A percentile compares a stretch with the other conserved stretches of the same genome.
These are phyloP conservation scores for Pharmacophagus antenor DNA, from an alignment of 2,888 invertebrate species.

Conservation along the genomic window DNA sequence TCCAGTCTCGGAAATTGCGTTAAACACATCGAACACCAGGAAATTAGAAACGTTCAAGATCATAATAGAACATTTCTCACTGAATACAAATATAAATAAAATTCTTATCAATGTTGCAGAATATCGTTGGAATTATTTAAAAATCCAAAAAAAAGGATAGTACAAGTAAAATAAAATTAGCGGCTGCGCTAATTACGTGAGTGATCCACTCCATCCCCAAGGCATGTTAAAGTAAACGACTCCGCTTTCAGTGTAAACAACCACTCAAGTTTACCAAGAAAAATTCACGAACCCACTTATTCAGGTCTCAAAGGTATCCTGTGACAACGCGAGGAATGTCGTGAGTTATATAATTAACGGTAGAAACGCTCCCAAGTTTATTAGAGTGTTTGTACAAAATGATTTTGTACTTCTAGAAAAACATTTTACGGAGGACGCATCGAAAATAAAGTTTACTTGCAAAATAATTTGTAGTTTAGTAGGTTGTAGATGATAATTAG, in stretches of 20 bases:
- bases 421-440: too few species aligned
- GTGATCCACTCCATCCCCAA: constrained; percentile 47
- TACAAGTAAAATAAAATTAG: constrained; percentile 33
- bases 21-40: constrained; percentile 78
- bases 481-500: too few species aligned
- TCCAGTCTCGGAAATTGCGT: constrained; percentile 76
- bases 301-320: constrained; percentile 66
- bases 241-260: constrained; percentile 75
- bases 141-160: constrained; percentile 22
- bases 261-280: constrained; percentile 71
- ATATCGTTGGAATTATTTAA: not conserved
- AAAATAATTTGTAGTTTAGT: not conserved
- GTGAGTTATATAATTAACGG: constrained; percentile 23
- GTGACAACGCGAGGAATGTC: constrained; percentile 45
- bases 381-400: not conserved
- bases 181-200: constrained; percentile 70
- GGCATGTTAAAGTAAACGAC: constrained; percentile 68
- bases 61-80: constrained; percentile 74
- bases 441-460: not conserved
- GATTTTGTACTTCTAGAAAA: not conserved
- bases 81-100: constrained; percentile 67
- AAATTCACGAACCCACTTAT: constrained; percentile 75
- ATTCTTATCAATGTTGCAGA: constrained; percentile 33
- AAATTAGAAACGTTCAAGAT: constrained; percentile 79
- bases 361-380: not conserved